Conservation (phyloP, 2,888 invertebrate genomes). For the Rosalia funebris region DNA sequence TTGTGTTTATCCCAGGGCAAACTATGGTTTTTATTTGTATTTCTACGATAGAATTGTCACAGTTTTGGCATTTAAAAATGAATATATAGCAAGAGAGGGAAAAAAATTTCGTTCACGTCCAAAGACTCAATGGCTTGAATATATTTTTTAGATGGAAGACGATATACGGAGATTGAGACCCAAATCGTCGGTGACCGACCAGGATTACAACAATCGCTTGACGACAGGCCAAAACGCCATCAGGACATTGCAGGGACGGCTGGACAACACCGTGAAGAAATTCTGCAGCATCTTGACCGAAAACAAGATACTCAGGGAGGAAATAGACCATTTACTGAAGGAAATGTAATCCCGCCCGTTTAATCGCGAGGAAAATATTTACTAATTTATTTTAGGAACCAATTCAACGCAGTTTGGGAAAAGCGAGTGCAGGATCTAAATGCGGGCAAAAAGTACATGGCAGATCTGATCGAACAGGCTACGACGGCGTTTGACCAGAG, state of each 20-base stretch:
- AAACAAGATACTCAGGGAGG: constrained; percentile 77
- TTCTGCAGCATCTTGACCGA: constrained; percentile 80
- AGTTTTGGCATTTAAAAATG: too few relatives aligned
- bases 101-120: too few relatives aligned
- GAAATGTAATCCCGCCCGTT: too few relatives aligned
- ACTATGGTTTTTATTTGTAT: too few relatives aligned
- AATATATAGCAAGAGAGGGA: too few relatives aligned
- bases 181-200: constrained; percentile 63
- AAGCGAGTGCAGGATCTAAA: constrained; percentile 79
- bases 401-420: constrained; percentile 85
- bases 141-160: constrained; percentile 60
- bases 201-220: constrained; percentile 65
- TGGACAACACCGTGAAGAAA: constrained; percentile 80
- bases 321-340: constrained; percentile 83
- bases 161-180: constrained; percentile 61
- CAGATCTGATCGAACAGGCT: constrained; percentile 88
- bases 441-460: constrained; percentile 82
- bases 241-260: constrained; percentile 76
- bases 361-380: not conserved
- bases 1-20: too few relatives aligned
- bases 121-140: too few relatives aligned
- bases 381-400: constrained; percentile 66
- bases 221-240: constrained; percentile 68
- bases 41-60: too few relatives aligned
- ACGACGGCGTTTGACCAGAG: constrained; percentile 90